Percentiles rank a stretch among this genome's conserved stretches.
Conservation (phyloP, 2,113 vertebrate genomes). For the Gyps fulvus region DNA sequence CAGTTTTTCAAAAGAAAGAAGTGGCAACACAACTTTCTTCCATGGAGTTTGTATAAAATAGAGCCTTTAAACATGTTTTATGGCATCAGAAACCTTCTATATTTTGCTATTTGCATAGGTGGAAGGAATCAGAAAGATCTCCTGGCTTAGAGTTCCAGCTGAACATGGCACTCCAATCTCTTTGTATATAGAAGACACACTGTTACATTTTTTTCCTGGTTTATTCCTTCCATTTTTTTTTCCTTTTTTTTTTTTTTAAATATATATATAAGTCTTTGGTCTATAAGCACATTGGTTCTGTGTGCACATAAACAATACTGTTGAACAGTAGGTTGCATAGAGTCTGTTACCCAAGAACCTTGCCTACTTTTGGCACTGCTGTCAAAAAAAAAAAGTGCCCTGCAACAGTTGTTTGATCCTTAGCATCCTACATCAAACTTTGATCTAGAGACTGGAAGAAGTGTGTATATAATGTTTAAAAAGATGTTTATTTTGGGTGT, state of each 20-base stretch:
- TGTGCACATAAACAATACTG: constrained; percentile 23
- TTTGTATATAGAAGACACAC: background rate
- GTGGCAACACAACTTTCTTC: constrained; percentile 4
- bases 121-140: constrained; percentile 11
- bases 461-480: background rate
- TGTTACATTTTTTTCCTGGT: background rate
- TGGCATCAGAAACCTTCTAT: background rate
- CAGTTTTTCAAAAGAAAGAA: constrained; percentile 8
- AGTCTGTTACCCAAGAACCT: constrained; percentile 6
- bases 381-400: background rate
- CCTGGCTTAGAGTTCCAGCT: background rate
- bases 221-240: background rate
- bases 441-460: constrained; percentile 9
- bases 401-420: constrained; percentile 1
- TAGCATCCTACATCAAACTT: background rate
- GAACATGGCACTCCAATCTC: background rate
- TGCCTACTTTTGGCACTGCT: background rate
- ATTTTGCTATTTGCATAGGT: constrained; percentile 47
- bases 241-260: background rate
- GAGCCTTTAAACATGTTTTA: background rate
- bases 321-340: constrained; percentile 9
- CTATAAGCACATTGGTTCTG: constrained; percentile 10
- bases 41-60: background rate
- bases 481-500: background rate
- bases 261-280: constrained; percentile 57